Percentiles rank a stretch among this genome's conserved stretches.
Evolutionary conservation across 2,888 invertebrate genomes (phyloP).

Genomic region (Agonopterix heracliana): DNA sequence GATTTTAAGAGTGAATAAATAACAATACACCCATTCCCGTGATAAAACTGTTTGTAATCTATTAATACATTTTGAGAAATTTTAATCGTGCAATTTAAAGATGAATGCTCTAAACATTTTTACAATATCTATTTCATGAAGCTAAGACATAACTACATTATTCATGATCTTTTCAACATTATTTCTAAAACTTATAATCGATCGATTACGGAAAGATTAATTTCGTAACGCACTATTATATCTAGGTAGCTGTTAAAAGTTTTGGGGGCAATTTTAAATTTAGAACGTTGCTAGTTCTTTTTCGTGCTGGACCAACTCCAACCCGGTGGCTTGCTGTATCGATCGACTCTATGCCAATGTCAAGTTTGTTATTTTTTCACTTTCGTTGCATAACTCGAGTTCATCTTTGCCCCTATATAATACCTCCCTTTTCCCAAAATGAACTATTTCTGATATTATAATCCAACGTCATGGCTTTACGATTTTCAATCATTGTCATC

Average conservation of each 20-base stretch:
- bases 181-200: constrained; percentile 17
- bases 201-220: constrained; percentile 21
- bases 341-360: constrained; percentile 42
- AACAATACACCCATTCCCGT: no score
- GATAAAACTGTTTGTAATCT: no score
- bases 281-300: constrained; percentile 44
- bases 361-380: constrained; percentile 56
- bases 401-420: background rate
- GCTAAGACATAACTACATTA: no score
- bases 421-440: background rate
- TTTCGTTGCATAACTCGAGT: constrained; percentile 38
- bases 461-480: background rate
- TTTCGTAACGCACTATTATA: constrained; percentile 14
- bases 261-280: constrained; percentile 37
- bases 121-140: no score
- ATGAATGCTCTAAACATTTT: no score
- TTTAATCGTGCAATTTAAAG: no score
- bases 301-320: constrained; percentile 53
- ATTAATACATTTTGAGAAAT: no score
- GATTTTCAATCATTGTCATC: no score
- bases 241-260: constrained; percentile 18
- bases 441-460: background rate
- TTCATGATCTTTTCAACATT: no score
- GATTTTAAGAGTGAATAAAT: background rate
- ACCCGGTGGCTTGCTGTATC: constrained; percentile 9